Conservation (phyloP, 2,797 vertebrate species). For the Kryptopterus vitreolus region DNA sequence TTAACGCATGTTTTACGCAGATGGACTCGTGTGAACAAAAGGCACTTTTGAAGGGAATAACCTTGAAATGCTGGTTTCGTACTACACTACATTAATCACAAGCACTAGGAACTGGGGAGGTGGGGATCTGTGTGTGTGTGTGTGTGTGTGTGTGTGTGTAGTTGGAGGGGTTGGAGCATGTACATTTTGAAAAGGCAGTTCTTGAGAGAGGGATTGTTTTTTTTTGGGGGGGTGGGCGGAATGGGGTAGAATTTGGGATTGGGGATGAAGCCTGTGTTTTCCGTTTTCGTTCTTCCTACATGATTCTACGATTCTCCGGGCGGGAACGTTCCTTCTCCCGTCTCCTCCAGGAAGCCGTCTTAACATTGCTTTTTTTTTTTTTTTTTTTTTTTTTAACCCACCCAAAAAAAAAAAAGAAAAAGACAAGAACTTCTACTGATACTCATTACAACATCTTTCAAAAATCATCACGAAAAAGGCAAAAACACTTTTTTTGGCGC, state of each 20-base stretch:
- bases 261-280: constrained; percentile 33
- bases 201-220: not conserved
- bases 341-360: constrained; percentile 45
- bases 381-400: too few relatives aligned
- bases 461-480: constrained; percentile 37
- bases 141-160: too few relatives aligned
- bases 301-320: constrained; percentile 51
- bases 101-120: constrained; percentile 73
- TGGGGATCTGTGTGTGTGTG: too few relatives aligned
- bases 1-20: constrained; percentile 73
- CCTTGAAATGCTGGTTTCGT: constrained; percentile 81
- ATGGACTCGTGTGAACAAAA: constrained; percentile 83
- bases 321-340: constrained; percentile 25
- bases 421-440: constrained; percentile 47
- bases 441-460: constrained; percentile 50
- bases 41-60: constrained; percentile 83
- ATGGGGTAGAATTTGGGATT: constrained; percentile 59
- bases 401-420: constrained; percentile 17
- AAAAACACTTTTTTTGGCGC: constrained; percentile 36
- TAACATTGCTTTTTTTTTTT: constrained; percentile 38
- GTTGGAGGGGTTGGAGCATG: too few relatives aligned
- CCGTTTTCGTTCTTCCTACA: constrained; percentile 58
- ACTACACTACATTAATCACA: constrained; percentile 73
- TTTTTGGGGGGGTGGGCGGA: not conserved
- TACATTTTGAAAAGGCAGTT: not conserved